phyloP scores from a whole-genome alignment of 2,113 vertebrate species.

The Nipponia nippon region DNA sequence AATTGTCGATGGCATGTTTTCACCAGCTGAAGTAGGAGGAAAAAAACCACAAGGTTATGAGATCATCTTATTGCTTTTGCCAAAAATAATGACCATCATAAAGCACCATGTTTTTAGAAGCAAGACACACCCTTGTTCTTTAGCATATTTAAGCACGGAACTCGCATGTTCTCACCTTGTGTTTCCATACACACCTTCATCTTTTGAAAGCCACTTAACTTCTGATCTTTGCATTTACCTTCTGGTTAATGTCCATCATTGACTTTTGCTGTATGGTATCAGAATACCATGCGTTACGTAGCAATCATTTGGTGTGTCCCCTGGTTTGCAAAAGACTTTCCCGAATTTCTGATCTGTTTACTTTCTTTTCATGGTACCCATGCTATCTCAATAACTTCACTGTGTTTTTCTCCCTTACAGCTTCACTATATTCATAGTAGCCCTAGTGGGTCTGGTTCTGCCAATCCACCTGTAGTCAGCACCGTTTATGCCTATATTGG shows the following conservation, averaged over 20 bases:
- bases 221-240: background rate
- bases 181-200: background rate
- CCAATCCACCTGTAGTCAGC: constrained; percentile 93
- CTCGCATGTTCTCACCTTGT: fast-evolving
- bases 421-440: constrained; percentile 94
- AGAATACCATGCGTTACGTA: fast-evolving
- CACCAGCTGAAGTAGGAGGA: background rate
- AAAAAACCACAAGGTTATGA: background rate
- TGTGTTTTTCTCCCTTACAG: constrained; percentile 54
- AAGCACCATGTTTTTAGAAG: background rate
- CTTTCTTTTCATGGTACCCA: background rate
- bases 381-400: background rate
- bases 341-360: background rate
- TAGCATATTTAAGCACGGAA: background rate
- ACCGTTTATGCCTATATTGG: constrained; percentile 92
- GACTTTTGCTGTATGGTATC: background rate
- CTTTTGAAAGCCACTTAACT: background rate
- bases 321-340: background rate
- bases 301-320: background rate
- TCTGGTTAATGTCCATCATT: background rate
- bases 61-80: background rate
- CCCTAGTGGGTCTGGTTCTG: constrained; percentile 89
- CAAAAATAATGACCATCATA: background rate
- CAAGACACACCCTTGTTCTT: background rate
- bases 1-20: background rate